Evolutionary conservation across 1,140 invertebrate genomes (phyloP).

Genomic region (Drosophila trapezifrons): DNA sequence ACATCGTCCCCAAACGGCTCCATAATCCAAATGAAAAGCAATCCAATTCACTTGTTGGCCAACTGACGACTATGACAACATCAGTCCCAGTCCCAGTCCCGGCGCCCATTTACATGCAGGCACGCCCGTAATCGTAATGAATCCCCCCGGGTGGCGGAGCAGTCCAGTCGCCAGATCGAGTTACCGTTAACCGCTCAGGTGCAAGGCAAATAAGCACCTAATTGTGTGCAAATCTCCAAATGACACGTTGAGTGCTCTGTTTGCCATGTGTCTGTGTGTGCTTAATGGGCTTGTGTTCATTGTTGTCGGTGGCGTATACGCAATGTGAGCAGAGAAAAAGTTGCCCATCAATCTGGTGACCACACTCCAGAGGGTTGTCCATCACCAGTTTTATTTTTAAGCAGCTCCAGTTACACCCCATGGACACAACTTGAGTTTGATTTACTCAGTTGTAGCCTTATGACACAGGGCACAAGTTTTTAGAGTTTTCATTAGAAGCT

Average conservation of each 20-base stretch:
- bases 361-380: background rate
- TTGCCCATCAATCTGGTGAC: conserved; percentile 2
- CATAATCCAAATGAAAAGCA: conserved; percentile 39
- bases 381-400: background rate
- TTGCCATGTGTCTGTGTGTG: conserved; percentile 29
- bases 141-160: conserved; percentile 5
- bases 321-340: conserved; percentile 23
- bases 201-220: conserved; percentile 54
- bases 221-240: conserved; percentile 73
- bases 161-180: conserved; percentile 26
- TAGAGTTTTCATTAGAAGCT: too few relatives aligned
- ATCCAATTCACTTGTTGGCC: conserved; percentile 42
- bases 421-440: background rate
- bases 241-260: conserved; percentile 53
- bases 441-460: too few relatives aligned
- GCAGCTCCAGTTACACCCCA: background rate
- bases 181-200: conserved; percentile 35
- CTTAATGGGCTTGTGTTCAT: conserved; percentile 17
- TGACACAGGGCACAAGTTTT: too few relatives aligned
- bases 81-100: conserved; percentile 4
- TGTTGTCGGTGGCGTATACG: conserved; percentile 53
- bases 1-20: background rate
- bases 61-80: conserved; percentile 21
- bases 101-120: conserved; percentile 19
- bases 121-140: conserved; percentile 29